Evolutionary conservation across 2,888 invertebrate genomes (phyloP), one percentile per base, ranked within the genome.

Genomic region (Dasysyrphus albostriatus): DNA sequence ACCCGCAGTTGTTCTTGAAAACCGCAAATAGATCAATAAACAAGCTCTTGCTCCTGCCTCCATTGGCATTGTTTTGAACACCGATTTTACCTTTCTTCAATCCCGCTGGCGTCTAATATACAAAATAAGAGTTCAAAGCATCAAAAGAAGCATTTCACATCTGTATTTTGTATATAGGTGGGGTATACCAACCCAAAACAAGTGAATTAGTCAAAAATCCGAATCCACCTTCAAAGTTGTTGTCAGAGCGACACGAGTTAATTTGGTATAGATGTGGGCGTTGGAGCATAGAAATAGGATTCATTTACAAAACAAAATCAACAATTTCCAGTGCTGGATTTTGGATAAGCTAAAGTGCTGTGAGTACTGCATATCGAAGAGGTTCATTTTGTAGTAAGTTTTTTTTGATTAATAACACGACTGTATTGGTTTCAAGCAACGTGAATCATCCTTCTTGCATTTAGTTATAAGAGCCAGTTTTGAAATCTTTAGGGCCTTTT

Each of bases 11-110:
- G 72, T 73, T 80, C 76, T 72, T 34, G 51, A 32, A 65, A 58
- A 81, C 63, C 80, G 37, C 75, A 80, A 65, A 84, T 80, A 80
- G 70, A 84, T 84, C 72, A 76, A 84, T 84, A 84, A 80, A 84
- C 76, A 76, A 73, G 14, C 44, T 51, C 54, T 3, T 56, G 14
- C 44, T 51, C 54, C 3, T 56, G 10, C 6, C 51, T 56, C 49
- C 19, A 14, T 12, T 59, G 14, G 12, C 9, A n/a, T 29, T 49
- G n/a, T 67, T 44, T 39, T 14, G n/a, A 29, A 44, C 32, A n/a
- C 24, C 42, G 8, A 14, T 37, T 59, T 49, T 34, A 3, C 39
- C 6, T 51, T n/a, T 54, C 14, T 37, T 16, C 24, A 47, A 16
- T 34, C 8, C 63, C 32, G 14, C n/a, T 47, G 34, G 14, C 24